Evolutionary conservation across 2,888 invertebrate species (phyloP).

Genomic region (Venustoraphidia nigricollis): DNA sequence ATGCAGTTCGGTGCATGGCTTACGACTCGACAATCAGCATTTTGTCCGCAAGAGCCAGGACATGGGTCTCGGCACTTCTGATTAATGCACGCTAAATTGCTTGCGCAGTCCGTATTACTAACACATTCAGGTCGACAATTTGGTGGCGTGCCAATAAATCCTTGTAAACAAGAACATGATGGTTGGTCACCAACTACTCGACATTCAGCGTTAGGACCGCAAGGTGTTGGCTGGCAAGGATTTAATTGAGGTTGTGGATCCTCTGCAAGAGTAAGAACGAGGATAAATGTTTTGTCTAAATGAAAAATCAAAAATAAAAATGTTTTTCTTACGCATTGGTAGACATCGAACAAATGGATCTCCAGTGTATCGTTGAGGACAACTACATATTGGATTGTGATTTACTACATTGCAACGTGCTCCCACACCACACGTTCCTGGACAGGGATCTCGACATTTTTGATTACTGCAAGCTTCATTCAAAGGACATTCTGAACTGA

Average conservation of each 20-base stretch:
- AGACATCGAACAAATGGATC: slow-evolving; percentile 42
- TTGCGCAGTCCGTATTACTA: slow-evolving; percentile 28
- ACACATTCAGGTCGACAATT: slow-evolving; percentile 33
- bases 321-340: slow-evolving; percentile 18
- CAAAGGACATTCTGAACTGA: slow-evolving; percentile 32
- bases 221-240: slow-evolving; percentile 51
- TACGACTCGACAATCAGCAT: slow-evolving; percentile 32
- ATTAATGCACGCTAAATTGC: slow-evolving; percentile 31
- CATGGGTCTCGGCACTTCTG: slow-evolving; percentile 36
- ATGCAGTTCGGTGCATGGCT: slow-evolving; percentile 38
- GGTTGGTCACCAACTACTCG: slow-evolving; percentile 36
- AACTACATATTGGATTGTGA: slow-evolving; percentile 43
- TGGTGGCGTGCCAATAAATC: slow-evolving; percentile 45
- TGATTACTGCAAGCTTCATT: slow-evolving; percentile 32
- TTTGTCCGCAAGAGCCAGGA: slow-evolving; percentile 31
- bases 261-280: neutral
- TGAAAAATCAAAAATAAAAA: slow-evolving; percentile 15
- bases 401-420: slow-evolving; percentile 52
- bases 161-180: slow-evolving; percentile 44
- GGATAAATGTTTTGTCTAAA: too few species aligned
- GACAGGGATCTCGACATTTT: slow-evolving; percentile 39
- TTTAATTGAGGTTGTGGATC: slow-evolving; percentile 24
- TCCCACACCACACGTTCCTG: slow-evolving; percentile 35
- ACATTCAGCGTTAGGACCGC: slow-evolving; percentile 54
- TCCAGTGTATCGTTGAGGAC: slow-evolving; percentile 43